phyloP scores from a whole-genome alignment of 2,888 invertebrate genomes.

The Lycaena phlaeas region DNA sequence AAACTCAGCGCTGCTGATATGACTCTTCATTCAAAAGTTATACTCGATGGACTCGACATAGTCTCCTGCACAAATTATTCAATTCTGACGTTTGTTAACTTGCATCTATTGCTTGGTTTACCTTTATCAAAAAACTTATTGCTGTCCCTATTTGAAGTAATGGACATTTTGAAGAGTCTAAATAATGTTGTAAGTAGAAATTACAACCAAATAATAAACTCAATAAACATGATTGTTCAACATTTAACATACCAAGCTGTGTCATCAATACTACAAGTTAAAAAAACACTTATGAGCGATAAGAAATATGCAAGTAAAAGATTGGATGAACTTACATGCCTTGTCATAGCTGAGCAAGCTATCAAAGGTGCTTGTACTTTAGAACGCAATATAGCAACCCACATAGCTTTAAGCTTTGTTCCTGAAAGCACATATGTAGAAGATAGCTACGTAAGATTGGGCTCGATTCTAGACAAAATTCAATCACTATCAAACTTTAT shows the following conservation, averaged over 20 bases:
- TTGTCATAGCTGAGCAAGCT: conserved; percentile 81
- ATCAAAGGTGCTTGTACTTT: conserved; percentile 76
- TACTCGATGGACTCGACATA: conserved; percentile 76
- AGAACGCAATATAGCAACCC: conserved; percentile 76
- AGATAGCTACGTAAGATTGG: conserved; percentile 76
- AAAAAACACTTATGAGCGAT: conserved; percentile 77
- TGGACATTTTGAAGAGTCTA: conserved; percentile 86
- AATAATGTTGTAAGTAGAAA: conserved; percentile 80
- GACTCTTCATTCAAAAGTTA: conserved; percentile 50
- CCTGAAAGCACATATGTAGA: conserved; percentile 74
- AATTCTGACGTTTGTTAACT: conserved; percentile 71
- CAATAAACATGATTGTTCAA: conserved; percentile 83
- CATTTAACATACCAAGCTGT: conserved; percentile 84
- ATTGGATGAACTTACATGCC: conserved; percentile 80
- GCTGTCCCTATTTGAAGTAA: conserved; percentile 82
- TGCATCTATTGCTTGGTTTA: conserved; percentile 79
- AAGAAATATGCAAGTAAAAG: conserved; percentile 77
- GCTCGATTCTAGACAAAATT: conserved; percentile 76
- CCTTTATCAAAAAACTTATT: conserved; percentile 86
- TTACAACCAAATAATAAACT: conserved; percentile 79
- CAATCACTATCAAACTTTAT: conserved; percentile 76
- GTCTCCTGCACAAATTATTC: conserved; percentile 76
- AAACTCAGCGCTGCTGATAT: conserved; percentile 59
- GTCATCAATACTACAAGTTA: conserved; percentile 76
- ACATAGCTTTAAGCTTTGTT: conserved; percentile 78